These are phyloP conservation scores for Brotula barbata DNA, from an alignment of 2,797 vertebrate species.

Conservation along the genomic window DNA sequence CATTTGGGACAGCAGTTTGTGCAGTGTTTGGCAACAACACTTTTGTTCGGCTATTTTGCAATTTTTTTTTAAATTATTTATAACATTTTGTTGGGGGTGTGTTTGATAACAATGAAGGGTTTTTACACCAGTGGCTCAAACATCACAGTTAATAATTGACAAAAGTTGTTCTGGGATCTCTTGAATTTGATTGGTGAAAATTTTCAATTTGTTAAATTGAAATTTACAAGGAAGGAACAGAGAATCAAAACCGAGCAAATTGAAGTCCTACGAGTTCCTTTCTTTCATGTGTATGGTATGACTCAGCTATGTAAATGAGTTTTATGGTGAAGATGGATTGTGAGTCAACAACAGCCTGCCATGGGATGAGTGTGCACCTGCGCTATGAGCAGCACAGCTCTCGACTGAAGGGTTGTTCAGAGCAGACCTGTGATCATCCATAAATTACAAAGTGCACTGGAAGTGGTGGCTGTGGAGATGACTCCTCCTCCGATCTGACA, in stretches of 20 bases:
- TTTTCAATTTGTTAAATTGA: too few species aligned
- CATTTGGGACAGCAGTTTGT: too few species aligned
- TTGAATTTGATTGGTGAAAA: too few species aligned
- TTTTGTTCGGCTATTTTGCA: too few species aligned
- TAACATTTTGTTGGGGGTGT: too few species aligned
- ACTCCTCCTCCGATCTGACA: background rate
- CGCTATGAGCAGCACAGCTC: background rate
- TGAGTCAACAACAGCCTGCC: conserved; percentile 16
- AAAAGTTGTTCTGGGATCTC: too few species aligned
- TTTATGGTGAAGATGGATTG: background rate
- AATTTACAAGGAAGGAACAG: too few species aligned
- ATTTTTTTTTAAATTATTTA: too few species aligned
- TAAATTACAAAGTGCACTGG: conserved; percentile 22
- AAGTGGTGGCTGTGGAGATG: background rate
- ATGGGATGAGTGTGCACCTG: conserved; percentile 34
- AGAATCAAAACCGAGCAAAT: background rate
- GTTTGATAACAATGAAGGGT: too few species aligned
- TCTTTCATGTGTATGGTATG: conserved; percentile 1
- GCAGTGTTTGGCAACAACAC: too few species aligned
- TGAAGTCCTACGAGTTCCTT: background rate
- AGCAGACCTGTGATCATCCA: conserved; percentile 14
- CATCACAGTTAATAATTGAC: too few species aligned
- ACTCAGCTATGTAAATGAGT: background rate
- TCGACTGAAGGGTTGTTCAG: conserved; percentile 24
- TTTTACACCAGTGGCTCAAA: too few species aligned